phyloP scores from a whole-genome alignment of 2,797 vertebrate species.

The Sebastes paucispinis region DNA sequence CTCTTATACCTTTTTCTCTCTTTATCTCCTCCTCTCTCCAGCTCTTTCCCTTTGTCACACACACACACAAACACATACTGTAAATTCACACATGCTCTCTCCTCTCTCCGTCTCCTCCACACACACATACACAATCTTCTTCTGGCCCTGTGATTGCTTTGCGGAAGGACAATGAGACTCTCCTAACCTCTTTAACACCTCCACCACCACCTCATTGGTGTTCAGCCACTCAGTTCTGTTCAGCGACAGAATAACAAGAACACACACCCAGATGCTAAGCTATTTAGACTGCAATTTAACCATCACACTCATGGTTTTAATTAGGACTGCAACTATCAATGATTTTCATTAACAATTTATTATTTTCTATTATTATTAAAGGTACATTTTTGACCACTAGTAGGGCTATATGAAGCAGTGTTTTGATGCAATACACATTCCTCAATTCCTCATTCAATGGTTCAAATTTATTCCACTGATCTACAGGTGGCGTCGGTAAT shows the following conservation, averaged over 20 bases:
- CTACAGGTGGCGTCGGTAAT: neutral
- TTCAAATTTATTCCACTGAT: neutral
- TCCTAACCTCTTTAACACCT: constrained; percentile 38
- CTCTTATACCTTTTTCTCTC: constrained; percentile 56
- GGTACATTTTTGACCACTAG: neutral
- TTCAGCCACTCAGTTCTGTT: constrained; percentile 26
- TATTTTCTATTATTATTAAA: neutral
- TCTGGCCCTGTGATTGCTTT: constrained; percentile 55
- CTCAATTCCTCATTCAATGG: neutral
- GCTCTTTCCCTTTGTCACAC: constrained; percentile 29
- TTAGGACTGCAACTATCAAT: neutral
- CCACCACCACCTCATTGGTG: constrained; percentile 3
- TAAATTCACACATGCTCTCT: constrained; percentile 33
- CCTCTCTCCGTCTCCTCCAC: neutral
- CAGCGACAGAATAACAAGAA: constrained; percentile 14
- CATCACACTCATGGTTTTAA: neutral
- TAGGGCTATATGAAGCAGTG: neutral
- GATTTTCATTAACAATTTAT: neutral
- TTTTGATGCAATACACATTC: neutral
- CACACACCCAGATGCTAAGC: neutral
- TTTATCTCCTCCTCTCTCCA: constrained; percentile 52
- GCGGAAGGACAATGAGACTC: constrained; percentile 43
- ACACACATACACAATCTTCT: constrained; percentile 24
- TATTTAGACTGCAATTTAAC: neutral
- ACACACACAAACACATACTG: constrained; percentile 27